phyloP scores from a whole-genome alignment of 2,888 invertebrate genomes.

The Lasioglossum zephyrum region DNA sequence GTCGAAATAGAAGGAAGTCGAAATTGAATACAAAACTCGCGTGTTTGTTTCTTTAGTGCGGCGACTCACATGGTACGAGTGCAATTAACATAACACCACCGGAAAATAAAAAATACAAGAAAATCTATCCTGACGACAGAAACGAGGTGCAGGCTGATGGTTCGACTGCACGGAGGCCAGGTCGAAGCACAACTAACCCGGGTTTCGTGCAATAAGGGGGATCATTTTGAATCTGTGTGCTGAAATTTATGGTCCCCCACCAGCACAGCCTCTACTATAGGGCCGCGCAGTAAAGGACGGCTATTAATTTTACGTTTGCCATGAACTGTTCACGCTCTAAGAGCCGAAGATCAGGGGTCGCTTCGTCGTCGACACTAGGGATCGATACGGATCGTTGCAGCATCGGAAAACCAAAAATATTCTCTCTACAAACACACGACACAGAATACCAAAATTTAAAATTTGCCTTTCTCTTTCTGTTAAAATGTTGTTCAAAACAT shows the following conservation, averaged over 20 bases:
- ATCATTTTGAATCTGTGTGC: slow-evolving; percentile 85
- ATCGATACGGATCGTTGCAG: neutral
- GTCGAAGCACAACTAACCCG: slow-evolving; percentile 78
- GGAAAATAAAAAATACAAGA: neutral
- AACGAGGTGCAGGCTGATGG: slow-evolving; percentile 28
- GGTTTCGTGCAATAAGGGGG: slow-evolving; percentile 85
- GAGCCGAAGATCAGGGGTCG: neutral
- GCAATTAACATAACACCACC: slow-evolving; percentile 25
- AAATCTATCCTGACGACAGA: neutral
- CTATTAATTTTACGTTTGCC: slow-evolving; percentile 78
- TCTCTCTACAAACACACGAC: neutral
- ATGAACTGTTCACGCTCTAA: slow-evolving; percentile 33
- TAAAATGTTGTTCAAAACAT: too few species aligned
- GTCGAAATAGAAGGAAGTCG: neutral
- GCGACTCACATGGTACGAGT: neutral
- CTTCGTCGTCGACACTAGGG: neutral
- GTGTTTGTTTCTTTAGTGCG: neutral
- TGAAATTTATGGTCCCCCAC: slow-evolving; percentile 85
- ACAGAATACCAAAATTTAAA: neutral
- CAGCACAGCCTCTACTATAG: slow-evolving; percentile 62
- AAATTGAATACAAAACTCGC: neutral
- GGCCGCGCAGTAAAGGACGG: slow-evolving; percentile 71
- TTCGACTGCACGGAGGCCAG: slow-evolving; percentile 75
- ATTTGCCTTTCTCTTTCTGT: too few species aligned
- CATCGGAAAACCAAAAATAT: neutral